phyloP scores from a whole-genome alignment of 2,797 vertebrate genomes.

The Microctenopoma steveboyesi region DNA sequence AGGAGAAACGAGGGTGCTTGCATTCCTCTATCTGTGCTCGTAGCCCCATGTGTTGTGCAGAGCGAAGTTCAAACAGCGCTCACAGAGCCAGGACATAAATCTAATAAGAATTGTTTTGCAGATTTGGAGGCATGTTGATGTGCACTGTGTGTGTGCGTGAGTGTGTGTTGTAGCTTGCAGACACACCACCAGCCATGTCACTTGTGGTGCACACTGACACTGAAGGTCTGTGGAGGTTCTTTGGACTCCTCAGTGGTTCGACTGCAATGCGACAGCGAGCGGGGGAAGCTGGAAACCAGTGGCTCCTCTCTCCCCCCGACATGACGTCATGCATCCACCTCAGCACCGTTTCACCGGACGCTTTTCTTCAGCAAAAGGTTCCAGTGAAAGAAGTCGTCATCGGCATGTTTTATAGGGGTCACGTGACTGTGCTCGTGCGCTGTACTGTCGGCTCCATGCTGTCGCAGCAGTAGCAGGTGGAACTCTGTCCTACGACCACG shows the following conservation, averaged over 20 bases:
- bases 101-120: not conserved
- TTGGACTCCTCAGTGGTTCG: slow-evolving; percentile 28
- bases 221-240: slow-evolving; percentile 27
- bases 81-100: slow-evolving; percentile 17
- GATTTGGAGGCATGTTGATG: slow-evolving; percentile 9
- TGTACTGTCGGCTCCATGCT: not conserved
- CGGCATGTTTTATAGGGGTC: not conserved
- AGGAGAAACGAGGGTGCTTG: not conserved
- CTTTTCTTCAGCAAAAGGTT: not conserved
- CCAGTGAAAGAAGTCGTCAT: not conserved
- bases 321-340: not conserved
- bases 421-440: not conserved
- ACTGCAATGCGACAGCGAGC: slow-evolving; percentile 39
- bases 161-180: not conserved
- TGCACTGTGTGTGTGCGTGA: not conserved
- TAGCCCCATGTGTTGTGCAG: not conserved
- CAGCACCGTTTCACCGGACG: not conserved
- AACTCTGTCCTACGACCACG: not conserved
- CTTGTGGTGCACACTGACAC: not conserved
- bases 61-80: not conserved
- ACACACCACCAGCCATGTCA: not conserved
- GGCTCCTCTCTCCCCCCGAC: not conserved
- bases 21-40: not conserved
- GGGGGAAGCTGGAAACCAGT: slow-evolving; percentile 19
- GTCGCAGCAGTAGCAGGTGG: slow-evolving; percentile 42